These are phyloP conservation scores for Andinoacara biseriatus DNA, from an alignment of 2,113 vertebrate genomes.

Conservation along the genomic window DNA sequence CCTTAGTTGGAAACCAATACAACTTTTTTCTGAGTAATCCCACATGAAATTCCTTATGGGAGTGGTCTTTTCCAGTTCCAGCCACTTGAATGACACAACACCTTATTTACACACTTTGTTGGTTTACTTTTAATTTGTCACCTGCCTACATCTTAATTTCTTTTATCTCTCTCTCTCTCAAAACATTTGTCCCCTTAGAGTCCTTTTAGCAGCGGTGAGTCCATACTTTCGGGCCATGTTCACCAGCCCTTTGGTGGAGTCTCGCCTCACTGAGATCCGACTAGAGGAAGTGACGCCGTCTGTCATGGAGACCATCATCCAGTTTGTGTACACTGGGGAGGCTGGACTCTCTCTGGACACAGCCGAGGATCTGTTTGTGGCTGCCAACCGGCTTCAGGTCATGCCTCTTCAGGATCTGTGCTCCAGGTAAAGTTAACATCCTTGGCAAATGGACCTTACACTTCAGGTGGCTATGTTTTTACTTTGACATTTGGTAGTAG, in stretches of 20 bases:
- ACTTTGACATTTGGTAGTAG: not conserved
- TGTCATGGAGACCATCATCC: slow-evolving; percentile 83
- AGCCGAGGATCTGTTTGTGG: slow-evolving; percentile 85
- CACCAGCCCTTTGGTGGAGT: slow-evolving; percentile 85
- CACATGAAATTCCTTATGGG: not conserved
- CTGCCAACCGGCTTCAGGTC: slow-evolving; percentile 85
- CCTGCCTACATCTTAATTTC: not conserved
- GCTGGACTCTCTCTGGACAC: slow-evolving; percentile 81
- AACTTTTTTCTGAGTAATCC: not conserved
- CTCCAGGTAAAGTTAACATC: slow-evolving; percentile 76
- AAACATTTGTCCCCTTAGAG: slow-evolving; percentile 61
- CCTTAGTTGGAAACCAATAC: not conserved
- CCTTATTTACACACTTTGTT: not conserved
- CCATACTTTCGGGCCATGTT: slow-evolving; percentile 87
- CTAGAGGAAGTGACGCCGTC: slow-evolving; percentile 83
- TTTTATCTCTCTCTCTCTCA: not conserved
- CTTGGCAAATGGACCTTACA: not conserved
- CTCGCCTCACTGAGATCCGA: slow-evolving; percentile 83
- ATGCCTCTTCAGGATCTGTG: slow-evolving; percentile 84
- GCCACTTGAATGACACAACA: not conserved
- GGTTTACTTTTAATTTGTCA: not conserved
- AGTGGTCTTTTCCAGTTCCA: not conserved
- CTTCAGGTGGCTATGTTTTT: not conserved
- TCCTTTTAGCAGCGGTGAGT: slow-evolving; percentile 83
- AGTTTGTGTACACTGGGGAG: slow-evolving; percentile 84